Conservation (phyloP, 2,888 invertebrate genomes). For the Amiota communis region DNA sequence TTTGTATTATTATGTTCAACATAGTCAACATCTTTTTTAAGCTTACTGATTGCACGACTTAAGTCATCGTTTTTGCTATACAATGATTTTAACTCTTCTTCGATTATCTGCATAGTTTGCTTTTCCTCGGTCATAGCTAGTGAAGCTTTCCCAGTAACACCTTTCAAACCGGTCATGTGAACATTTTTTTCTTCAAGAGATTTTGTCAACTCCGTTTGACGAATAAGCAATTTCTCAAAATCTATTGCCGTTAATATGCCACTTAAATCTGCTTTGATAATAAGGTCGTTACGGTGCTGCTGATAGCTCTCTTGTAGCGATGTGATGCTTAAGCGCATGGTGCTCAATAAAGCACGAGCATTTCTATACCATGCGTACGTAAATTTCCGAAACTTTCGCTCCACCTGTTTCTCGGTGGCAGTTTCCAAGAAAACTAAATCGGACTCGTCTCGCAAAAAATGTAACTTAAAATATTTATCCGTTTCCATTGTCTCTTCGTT, state of each 20-base stretch:
- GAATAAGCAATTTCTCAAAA: conserved; percentile 76
- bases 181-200: conserved; percentile 75
- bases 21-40: conserved; percentile 69
- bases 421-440: conserved; percentile 59
- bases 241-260: conserved; percentile 76
- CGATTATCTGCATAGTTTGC: conserved; percentile 71
- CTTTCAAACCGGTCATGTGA: conserved; percentile 75
- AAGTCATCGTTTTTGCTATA: conserved; percentile 71
- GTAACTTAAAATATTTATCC: conserved; percentile 72
- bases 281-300: conserved; percentile 67
- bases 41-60: conserved; percentile 70
- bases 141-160: conserved; percentile 74
- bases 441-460: conserved; percentile 60
- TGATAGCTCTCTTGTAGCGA: conserved; percentile 74
- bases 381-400: conserved; percentile 72
- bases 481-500: conserved; percentile 74
- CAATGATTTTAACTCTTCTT: conserved; percentile 70
- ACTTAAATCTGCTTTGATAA: conserved; percentile 75
- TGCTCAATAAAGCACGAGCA: conserved; percentile 74
- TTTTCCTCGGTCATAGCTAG: conserved; percentile 75
- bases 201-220: conserved; percentile 74
- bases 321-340: conserved; percentile 75
- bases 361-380: conserved; percentile 76
- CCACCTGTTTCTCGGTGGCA: conserved; percentile 68
- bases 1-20: conserved; percentile 71